Conservation (phyloP, 1,140 invertebrate genomes). For the Epicauta chinensis region DNA sequence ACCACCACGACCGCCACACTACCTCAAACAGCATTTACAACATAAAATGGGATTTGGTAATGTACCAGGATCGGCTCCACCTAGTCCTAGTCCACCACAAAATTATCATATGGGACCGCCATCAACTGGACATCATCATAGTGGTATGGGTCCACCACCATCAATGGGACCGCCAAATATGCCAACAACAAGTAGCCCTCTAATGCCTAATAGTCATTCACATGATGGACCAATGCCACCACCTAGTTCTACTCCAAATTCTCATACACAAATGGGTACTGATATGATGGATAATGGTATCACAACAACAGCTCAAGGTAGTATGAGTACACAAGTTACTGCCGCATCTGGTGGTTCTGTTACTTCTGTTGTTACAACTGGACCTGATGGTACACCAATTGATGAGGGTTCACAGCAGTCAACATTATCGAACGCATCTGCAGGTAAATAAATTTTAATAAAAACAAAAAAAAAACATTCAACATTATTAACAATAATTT, state of each 20-base stretch:
- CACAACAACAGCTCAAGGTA: constrained; percentile 50
- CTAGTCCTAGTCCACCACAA: constrained; percentile 49
- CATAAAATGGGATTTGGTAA: constrained; percentile 55
- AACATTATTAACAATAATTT: constrained; percentile 12
- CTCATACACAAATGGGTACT: constrained; percentile 46
- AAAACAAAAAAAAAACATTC: background rate
- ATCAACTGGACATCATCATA: constrained; percentile 45
- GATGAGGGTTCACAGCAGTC: constrained; percentile 89
- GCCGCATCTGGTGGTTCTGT: constrained; percentile 53
- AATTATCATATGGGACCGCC: constrained; percentile 53
- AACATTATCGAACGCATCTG: constrained; percentile 83
- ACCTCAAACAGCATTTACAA: constrained; percentile 64
- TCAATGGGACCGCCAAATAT: constrained; percentile 49
- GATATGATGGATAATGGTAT: constrained; percentile 53
- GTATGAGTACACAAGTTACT: constrained; percentile 34
- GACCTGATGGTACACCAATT: constrained; percentile 76
- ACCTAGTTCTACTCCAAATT: constrained; percentile 54
- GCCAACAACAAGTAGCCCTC: constrained; percentile 39
- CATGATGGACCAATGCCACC: constrained; percentile 55
- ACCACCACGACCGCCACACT: constrained; percentile 48
- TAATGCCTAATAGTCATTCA: constrained; percentile 43
- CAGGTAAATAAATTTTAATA: constrained; percentile 50
- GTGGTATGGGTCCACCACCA: constrained; percentile 48
- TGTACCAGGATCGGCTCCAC: constrained; percentile 49
- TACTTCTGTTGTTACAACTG: constrained; percentile 79